Conservation (phyloP, 2,797 vertebrate genomes). For the Oreochromis grahami region DNA sequence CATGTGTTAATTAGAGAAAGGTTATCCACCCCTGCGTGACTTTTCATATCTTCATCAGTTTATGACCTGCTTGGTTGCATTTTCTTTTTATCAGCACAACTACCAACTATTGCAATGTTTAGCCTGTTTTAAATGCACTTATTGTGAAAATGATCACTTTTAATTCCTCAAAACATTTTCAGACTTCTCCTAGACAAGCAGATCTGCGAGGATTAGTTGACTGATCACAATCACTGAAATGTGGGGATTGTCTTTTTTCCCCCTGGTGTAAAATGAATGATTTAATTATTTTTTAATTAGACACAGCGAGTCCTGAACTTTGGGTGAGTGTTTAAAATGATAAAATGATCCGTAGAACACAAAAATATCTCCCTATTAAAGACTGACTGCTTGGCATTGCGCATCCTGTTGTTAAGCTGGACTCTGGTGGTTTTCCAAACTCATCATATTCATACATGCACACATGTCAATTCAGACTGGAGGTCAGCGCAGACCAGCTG, state of each 20-base stretch:
- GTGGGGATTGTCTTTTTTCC: rapidly evolving
- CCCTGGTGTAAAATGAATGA: background rate
- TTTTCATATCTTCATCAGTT: background rate
- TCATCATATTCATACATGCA: background rate
- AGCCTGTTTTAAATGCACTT: background rate
- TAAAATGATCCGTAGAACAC: background rate
- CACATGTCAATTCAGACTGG: background rate
- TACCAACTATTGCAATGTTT: background rate
- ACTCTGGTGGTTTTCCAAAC: background rate
- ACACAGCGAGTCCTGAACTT: background rate
- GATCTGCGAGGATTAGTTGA: background rate
- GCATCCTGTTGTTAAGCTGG: background rate
- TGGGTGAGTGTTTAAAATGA: background rate
- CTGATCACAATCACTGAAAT: background rate
- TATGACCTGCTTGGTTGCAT: rapidly evolving
- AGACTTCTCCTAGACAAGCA: background rate
- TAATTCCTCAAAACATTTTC: background rate
- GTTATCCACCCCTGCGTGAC: background rate
- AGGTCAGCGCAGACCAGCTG: background rate
- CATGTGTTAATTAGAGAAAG: background rate
- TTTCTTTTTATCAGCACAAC: background rate
- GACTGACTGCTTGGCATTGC: background rate
- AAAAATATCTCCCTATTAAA: background rate
- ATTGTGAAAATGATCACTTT: background rate
- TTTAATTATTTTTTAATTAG: background rate